Conservation (phyloP, 2,113 vertebrate species). For the Ardeotis arabs region DNA sequence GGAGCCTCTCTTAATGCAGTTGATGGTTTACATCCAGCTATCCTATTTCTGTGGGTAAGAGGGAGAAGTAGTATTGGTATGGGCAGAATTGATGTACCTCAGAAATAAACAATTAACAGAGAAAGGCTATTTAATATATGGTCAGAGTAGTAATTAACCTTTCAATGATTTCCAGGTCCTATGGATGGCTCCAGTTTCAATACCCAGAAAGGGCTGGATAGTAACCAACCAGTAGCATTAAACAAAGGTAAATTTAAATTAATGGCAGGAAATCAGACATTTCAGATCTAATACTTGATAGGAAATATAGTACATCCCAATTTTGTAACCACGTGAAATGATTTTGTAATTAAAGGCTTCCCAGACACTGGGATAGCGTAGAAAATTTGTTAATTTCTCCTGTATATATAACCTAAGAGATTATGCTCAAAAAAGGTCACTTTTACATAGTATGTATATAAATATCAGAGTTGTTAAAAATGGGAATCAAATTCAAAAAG, state of each 20-base stretch:
- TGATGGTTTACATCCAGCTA: background rate
- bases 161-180: background rate
- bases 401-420: background rate
- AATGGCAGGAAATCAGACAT: rapidly evolving
- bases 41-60: background rate
- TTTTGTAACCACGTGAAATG: background rate
- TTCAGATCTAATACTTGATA: background rate
- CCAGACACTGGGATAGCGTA: background rate
- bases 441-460: background rate
- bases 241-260: background rate
- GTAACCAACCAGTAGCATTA: background rate
- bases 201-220: rapidly evolving
- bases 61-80: background rate
- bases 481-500: background rate
- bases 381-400: background rate
- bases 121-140: rapidly evolving
- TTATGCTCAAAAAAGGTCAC: background rate
- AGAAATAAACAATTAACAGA: background rate
- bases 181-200: background rate
- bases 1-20: background rate
- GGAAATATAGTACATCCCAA: rapidly evolving
- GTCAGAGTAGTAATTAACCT: rapidly evolving
- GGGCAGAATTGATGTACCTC: background rate
- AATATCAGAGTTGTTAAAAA: background rate
- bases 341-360: background rate